These are phyloP conservation scores for Trachelipus rathkii DNA, from an alignment of 1,140 invertebrate genomes.

Conservation along the genomic window DNA sequence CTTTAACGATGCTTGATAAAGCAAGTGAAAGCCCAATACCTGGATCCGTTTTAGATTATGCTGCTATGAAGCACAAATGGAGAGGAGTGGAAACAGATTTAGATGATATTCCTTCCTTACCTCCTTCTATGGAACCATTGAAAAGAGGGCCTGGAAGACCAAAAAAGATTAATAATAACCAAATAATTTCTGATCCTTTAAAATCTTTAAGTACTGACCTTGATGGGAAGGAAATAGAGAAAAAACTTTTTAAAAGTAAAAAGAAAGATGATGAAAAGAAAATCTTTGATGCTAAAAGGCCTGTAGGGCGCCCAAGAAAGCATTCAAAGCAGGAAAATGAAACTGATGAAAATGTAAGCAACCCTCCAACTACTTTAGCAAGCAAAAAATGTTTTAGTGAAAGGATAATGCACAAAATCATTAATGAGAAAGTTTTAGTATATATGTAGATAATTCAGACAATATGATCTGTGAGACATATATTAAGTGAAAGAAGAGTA, in stretches of 20 bases:
- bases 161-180: conserved; percentile 48
- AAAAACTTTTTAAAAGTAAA: conserved; percentile 46
- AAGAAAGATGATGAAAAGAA: conserved; percentile 22
- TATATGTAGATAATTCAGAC: conserved; percentile 45
- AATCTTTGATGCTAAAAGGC: conserved; percentile 29
- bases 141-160: conserved; percentile 59
- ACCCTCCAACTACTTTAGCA: conserved; percentile 32
- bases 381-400: conserved; percentile 44
- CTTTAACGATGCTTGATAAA: neutral
- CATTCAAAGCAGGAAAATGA: conserved; percentile 33
- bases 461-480: conserved; percentile 44
- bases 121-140: conserved; percentile 47
- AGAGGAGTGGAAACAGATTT: conserved; percentile 38
- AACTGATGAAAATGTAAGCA: neutral
- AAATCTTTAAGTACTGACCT: neutral
- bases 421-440: conserved; percentile 44
- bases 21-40: neutral
- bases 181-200: neutral
- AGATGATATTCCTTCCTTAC: conserved; percentile 42
- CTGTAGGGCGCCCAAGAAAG: conserved; percentile 42
- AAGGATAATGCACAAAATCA: conserved; percentile 45
- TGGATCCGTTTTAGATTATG: neutral
- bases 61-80: conserved; percentile 58
- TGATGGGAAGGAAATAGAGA: conserved; percentile 49
- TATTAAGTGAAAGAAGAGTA: neutral